These are phyloP conservation scores for Digitonthophagus gazella DNA, from an alignment of 2,888 invertebrate genomes.

Conservation along the genomic window DNA sequence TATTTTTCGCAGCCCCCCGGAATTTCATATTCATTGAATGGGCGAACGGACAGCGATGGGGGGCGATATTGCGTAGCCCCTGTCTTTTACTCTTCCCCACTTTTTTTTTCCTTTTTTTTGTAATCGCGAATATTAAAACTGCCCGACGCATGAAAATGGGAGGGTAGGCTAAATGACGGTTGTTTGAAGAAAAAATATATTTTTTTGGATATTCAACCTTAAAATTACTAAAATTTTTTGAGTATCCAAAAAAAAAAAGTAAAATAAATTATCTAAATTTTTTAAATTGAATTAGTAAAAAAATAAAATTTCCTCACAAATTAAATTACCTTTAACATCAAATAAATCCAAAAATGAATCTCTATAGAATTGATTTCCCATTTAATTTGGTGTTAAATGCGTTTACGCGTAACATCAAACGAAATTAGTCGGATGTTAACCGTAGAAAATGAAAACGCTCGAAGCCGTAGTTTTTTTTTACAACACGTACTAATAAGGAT, in stretches of 20 bases:
- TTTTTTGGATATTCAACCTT: too few species aligned
- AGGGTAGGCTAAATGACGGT: background rate
- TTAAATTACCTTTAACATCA: background rate
- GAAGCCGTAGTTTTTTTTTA: background rate
- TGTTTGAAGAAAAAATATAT: background rate
- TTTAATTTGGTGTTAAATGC: background rate
- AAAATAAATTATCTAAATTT: too few species aligned
- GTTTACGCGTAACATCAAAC: background rate
- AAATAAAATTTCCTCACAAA: too few species aligned
- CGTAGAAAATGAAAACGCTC: background rate
- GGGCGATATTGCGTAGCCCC: constrained; percentile 7
- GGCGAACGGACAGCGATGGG: constrained; percentile 4
- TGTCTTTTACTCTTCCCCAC: background rate
- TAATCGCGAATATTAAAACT: background rate
- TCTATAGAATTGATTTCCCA: background rate
- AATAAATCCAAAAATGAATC: background rate
- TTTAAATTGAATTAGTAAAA: too few species aligned
- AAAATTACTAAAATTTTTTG: too few species aligned
- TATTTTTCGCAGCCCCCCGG: constrained; percentile 28
- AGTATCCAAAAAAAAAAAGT: too few species aligned
- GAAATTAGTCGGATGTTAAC: background rate
- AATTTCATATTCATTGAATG: constrained; percentile 30
- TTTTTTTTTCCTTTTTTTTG: background rate
- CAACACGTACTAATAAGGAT: background rate
- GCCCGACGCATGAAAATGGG: background rate